A percentile compares a stretch with the other conserved stretches of the same genome.
Conservation (phyloP, 2,113 vertebrate species). For the Cnemophilus loriae region DNA sequence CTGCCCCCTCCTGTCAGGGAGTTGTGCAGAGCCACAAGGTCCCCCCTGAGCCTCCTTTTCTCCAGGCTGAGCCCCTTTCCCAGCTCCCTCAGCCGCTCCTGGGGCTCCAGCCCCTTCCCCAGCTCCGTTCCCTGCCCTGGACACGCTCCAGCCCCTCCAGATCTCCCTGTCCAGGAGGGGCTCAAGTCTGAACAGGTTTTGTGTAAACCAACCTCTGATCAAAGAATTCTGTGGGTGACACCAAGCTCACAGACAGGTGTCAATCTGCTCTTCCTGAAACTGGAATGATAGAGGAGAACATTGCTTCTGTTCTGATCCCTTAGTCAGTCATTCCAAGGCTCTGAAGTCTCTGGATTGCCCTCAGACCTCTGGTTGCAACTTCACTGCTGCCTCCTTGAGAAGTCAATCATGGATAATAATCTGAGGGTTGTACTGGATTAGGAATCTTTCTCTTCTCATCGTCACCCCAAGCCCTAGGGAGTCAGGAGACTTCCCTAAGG, state of each 20-base stretch:
- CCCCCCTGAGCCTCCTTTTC: neutral
- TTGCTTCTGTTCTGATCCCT: neutral
- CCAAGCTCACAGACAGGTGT: neutral
- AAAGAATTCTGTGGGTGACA: neutral
- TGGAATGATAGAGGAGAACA: neutral
- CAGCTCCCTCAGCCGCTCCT: neutral
- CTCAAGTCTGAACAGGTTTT: neutral
- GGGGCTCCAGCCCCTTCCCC: neutral
- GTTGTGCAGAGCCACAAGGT: neutral
- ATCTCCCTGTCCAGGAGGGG: fast-evolving
- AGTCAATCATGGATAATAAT: neutral
- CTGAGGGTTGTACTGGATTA: too few species aligned
- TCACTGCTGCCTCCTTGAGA: neutral
- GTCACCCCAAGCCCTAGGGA: neutral
- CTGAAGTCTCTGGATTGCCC: neutral
- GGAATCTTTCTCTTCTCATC: neutral
- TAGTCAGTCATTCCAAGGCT: too few species aligned
- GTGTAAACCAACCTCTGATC: neutral
- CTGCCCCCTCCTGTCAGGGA: neutral
- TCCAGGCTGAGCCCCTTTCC: neutral
- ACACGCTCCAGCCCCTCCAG: neutral
- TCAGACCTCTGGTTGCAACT: neutral
- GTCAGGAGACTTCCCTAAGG: neutral
- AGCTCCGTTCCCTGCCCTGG: neutral
- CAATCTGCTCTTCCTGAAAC: neutral